Percentiles rank a stretch among this genome's conserved stretches.
Evolutionary conservation across 2,888 invertebrate genomes (phyloP).

Genomic region (Lasiommata megera): DNA sequence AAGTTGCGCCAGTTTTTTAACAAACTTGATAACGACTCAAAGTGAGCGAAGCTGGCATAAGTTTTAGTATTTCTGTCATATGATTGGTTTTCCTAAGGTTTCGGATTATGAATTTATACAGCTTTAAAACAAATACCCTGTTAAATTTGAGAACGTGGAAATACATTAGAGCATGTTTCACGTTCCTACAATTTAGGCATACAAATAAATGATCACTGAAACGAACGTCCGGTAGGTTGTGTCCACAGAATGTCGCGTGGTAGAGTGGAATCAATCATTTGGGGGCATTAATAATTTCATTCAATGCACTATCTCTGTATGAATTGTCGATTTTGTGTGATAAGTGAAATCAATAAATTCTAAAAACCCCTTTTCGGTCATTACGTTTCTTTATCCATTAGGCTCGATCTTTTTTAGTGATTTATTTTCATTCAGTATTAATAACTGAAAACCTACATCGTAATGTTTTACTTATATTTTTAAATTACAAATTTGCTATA

Average conservation of each 20-base stretch:
- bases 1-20: too few species aligned
- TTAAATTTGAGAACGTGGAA: too few species aligned
- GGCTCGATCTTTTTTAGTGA: background rate
- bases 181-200: background rate
- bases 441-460: background rate
- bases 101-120: too few species aligned
- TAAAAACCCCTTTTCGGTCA: background rate
- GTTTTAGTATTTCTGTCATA: too few species aligned
- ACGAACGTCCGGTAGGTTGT: slow-evolving; percentile 32
- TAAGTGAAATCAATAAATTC: slow-evolving; percentile 9
- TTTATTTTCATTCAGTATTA: background rate
- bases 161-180: background rate
- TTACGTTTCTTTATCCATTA: background rate
- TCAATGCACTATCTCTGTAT: slow-evolving; percentile 12
- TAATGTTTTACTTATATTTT: too few species aligned
- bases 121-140: too few species aligned
- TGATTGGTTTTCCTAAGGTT: too few species aligned
- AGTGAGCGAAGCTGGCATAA: too few species aligned
- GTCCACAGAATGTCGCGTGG: slow-evolving; percentile 33
- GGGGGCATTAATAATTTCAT: slow-evolving; percentile 23
- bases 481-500: too few species aligned
- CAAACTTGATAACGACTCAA: too few species aligned
- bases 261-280: slow-evolving; percentile 38
- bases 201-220: slow-evolving; percentile 15
- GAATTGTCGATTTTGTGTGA: slow-evolving; percentile 16